Evolutionary conservation across 2,113 vertebrate species (phyloP).

Genomic region (Etheostoma spectabile): DNA sequence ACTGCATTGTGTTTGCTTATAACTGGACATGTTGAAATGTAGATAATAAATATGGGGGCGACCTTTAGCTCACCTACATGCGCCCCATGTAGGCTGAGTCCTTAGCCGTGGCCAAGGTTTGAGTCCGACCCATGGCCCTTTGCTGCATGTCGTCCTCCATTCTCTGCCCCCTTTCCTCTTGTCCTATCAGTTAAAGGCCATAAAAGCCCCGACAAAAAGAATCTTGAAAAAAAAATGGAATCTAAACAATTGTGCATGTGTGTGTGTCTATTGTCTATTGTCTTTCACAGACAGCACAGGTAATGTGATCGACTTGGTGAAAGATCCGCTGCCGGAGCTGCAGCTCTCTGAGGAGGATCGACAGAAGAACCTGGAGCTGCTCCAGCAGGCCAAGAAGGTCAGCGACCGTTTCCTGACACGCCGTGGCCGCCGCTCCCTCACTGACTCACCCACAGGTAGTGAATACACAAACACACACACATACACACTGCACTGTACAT

Average conservation of each 20-base stretch:
- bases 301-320: slow-evolving; percentile 93
- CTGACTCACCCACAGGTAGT: slow-evolving; percentile 88
- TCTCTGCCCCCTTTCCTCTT: no score
- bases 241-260: neutral
- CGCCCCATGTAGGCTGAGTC: no score
- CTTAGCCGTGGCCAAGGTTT: no score
- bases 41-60: no score
- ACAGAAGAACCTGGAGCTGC: slow-evolving; percentile 94
- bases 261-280: neutral
- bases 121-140: no score
- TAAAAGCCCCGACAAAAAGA: no score
- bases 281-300: slow-evolving; percentile 87
- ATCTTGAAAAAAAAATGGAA: neutral
- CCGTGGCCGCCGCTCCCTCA: slow-evolving; percentile 90
- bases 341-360: slow-evolving; percentile 96
- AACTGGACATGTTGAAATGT: neutral
- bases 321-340: slow-evolving; percentile 92
- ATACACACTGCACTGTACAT: neutral
- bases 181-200: no score
- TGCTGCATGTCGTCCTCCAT: no score
- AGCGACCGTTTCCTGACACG: slow-evolving; percentile 93
- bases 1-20: neutral
- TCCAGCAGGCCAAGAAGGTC: slow-evolving; percentile 95
- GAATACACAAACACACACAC: neutral
- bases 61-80: no score